Evolutionary conservation across 2,113 vertebrate species (phyloP).

Genomic region (Mirounga angustirostris): DNA sequence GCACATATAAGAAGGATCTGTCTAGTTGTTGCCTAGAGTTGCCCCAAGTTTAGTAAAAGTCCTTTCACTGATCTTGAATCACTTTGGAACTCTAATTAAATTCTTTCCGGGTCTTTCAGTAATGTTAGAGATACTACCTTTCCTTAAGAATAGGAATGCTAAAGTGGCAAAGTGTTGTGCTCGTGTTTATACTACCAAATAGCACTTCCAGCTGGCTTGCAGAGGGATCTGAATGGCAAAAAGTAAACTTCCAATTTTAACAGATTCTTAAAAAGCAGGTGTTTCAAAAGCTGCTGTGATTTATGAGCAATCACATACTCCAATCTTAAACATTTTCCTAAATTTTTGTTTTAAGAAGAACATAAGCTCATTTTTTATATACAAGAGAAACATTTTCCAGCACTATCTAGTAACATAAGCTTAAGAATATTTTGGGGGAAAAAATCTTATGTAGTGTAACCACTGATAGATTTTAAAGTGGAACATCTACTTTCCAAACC

Average conservation of each 20-base stretch:
- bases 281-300: background rate
- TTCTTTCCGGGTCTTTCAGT: background rate
- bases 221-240: background rate
- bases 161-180: background rate
- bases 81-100: background rate
- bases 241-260: background rate
- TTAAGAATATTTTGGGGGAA: background rate
- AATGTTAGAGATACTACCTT: background rate
- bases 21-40: background rate
- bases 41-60: conserved; percentile 3
- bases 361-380: background rate
- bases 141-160: background rate
- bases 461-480: background rate
- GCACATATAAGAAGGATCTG: background rate
- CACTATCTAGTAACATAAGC: background rate
- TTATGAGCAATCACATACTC: background rate
- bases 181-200: background rate
- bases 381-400: background rate
- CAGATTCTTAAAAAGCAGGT: background rate
- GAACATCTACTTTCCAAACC: background rate
- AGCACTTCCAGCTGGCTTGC: background rate
- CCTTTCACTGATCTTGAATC: background rate
- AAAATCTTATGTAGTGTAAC: background rate
- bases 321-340: background rate
- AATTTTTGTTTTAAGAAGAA: conserved; percentile 32